Conservation (phyloP, 2,888 invertebrate genomes). For the Volucella zonaria region DNA sequence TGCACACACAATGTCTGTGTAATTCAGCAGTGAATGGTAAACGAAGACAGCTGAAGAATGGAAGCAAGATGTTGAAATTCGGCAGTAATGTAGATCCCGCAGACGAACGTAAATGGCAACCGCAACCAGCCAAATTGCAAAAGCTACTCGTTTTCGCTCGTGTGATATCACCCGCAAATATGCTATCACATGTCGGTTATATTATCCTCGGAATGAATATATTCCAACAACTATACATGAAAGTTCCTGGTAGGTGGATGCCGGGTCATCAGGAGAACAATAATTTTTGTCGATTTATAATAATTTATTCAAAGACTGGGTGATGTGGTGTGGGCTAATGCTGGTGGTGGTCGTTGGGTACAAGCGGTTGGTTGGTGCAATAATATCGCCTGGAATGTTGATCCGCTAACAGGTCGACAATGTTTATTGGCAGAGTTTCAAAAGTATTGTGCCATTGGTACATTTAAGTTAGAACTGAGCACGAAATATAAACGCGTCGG, state of each 20-base stretch:
- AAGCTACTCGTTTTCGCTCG: slow-evolving; percentile 98
- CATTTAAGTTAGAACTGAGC: slow-evolving; percentile 99
- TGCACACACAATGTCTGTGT: slow-evolving; percentile 87
- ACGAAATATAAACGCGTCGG: slow-evolving; percentile 97
- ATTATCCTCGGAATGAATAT: slow-evolving; percentile 99
- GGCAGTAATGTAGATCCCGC: slow-evolving; percentile 99
- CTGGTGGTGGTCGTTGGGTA: slow-evolving; percentile 97
- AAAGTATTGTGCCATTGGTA: slow-evolving; percentile 99
- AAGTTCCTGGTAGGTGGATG: slow-evolving; percentile 95
- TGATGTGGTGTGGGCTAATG: slow-evolving; percentile 99
- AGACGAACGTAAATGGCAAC: slow-evolving; percentile 97
- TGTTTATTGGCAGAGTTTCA: slow-evolving; percentile 97
- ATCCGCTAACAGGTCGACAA: slow-evolving; percentile 96
- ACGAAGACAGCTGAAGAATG: slow-evolving; percentile 82
- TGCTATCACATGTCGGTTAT: slow-evolving; percentile 99
- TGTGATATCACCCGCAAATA: slow-evolving; percentile 98
- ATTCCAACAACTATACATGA: slow-evolving; percentile 99
- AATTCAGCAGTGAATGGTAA: slow-evolving; percentile 85
- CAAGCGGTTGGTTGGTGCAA: slow-evolving; percentile 99
- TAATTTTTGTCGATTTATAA: slow-evolving; percentile 98
- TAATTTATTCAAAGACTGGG: slow-evolving; percentile 97
- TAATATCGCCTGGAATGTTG: slow-evolving; percentile 99
- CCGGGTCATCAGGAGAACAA: slow-evolving; percentile 99
- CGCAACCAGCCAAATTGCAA: slow-evolving; percentile 96
- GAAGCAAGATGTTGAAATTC: slow-evolving; percentile 87